These are phyloP conservation scores for Cerceris ruficornis DNA, from an alignment of 2,888 invertebrate genomes.

Conservation along the genomic window DNA sequence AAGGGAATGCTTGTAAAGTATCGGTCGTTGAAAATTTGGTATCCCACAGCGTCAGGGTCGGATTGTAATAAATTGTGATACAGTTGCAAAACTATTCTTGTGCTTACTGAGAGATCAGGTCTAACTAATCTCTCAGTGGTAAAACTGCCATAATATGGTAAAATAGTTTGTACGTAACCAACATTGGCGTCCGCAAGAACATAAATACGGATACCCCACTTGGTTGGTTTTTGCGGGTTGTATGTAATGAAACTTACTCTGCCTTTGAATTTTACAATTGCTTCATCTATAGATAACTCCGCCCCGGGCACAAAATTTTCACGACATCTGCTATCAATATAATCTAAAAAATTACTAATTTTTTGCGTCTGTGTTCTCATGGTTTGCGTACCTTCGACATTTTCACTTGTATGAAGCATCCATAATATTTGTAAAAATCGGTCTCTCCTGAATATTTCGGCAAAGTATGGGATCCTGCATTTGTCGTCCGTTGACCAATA, in stretches of 20 bases:
- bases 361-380: too few relatives aligned
- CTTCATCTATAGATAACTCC: too few relatives aligned
- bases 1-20: slow-evolving; percentile 38
- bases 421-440: slow-evolving; percentile 41
- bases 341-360: too few relatives aligned
- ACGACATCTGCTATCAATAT: too few relatives aligned
- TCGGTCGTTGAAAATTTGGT: slow-evolving; percentile 20
- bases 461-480: slow-evolving; percentile 40
- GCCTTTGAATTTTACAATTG: too few relatives aligned
- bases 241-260: too few relatives aligned
- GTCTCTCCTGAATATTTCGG: slow-evolving; percentile 42
- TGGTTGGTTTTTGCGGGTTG: too few relatives aligned
- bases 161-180: slow-evolving; percentile 35
- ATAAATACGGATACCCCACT: slow-evolving; percentile 17
- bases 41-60: slow-evolving; percentile 32
- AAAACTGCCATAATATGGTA: slow-evolving; percentile 42
- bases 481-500: slow-evolving; percentile 38
- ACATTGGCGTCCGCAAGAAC: slow-evolving; percentile 34
- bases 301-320: too few relatives aligned
- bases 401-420: slow-evolving; percentile 43
- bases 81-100: slow-evolving; percentile 42
- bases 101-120: slow-evolving; percentile 24
- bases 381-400: too few relatives aligned
- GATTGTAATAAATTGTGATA: slow-evolving; percentile 4
- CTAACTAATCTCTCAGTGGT: slow-evolving; percentile 36